Conservation (phyloP, 37 sponge, comb jelly and placozoan species). For the Lycopodina hypogea region DNA sequence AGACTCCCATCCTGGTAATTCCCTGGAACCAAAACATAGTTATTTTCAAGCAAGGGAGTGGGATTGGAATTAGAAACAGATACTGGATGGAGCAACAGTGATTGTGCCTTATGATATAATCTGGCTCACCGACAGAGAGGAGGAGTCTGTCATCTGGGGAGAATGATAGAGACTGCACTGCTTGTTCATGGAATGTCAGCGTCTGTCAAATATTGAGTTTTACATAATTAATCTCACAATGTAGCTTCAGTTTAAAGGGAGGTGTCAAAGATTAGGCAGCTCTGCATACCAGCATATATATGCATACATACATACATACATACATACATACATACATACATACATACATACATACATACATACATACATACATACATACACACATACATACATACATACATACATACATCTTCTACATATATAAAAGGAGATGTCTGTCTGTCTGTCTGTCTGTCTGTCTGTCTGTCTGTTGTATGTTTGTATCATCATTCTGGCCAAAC, state of each 20-base stretch:
- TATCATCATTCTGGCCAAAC: no score
- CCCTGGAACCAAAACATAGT: slow-evolving; percentile 32
- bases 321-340: no score
- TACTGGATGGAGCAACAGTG: background rate
- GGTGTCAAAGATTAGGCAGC: background rate
- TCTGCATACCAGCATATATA: no score
- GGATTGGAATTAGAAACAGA: background rate
- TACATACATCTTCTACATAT: no score
- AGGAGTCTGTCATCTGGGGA: slow-evolving; percentile 82
- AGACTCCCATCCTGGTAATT: slow-evolving; percentile 44
- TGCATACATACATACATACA: no score
- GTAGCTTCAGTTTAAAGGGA: background rate
- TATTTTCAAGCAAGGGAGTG: background rate
- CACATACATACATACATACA: no score
- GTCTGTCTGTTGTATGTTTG: no score
- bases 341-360: no score
- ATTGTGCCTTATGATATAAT: background rate
- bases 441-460: no score
- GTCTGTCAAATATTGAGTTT: slow-evolving; percentile 6
- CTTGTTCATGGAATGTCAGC: slow-evolving; percentile 37
- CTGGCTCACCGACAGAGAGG: slow-evolving; percentile 68
- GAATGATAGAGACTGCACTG: slow-evolving; percentile 51
- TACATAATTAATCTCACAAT: background rate
- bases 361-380: no score
- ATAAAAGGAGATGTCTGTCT: no score